phyloP scores from a whole-genome alignment of 2,797 vertebrate species.

The Phalanger gymnotis region DNA sequence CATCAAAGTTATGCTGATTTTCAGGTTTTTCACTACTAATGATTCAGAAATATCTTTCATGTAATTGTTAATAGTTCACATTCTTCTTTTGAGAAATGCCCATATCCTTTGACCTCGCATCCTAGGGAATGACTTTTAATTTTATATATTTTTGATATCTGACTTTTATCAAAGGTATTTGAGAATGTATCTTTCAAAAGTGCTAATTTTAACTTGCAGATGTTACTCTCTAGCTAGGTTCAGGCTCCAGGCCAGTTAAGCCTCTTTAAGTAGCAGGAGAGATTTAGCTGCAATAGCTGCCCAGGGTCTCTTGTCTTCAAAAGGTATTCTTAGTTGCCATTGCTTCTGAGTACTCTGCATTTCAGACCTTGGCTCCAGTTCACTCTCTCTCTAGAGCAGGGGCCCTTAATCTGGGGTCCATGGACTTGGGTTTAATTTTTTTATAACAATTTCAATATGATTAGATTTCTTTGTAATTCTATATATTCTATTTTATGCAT shows the following conservation, averaged over 20 bases:
- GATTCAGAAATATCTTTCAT: neutral
- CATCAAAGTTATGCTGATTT: too few relatives aligned
- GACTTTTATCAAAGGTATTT: neutral
- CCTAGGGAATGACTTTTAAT: neutral
- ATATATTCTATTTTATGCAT: neutral
- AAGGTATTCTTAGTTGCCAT: neutral
- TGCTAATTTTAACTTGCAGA: neutral
- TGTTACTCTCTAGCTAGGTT: neutral
- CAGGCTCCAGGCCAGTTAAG: neutral
- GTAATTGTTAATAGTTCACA: neutral
- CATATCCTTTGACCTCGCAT: neutral
- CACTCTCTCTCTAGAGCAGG: neutral
- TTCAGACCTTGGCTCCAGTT: neutral
- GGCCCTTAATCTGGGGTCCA: neutral
- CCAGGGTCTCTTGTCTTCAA: neutral
- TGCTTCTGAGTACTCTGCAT: neutral
- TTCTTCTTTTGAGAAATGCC: neutral
- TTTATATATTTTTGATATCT: neutral
- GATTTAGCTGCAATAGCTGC: neutral
- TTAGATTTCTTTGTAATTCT: neutral
- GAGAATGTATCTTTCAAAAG: neutral
- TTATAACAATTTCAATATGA: neutral
- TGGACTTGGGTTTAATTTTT: neutral
- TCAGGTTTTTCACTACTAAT: too few relatives aligned
- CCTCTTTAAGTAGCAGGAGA: neutral